phyloP scores from a whole-genome alignment of 2,797 vertebrate species.

The Nothura maculosa region DNA sequence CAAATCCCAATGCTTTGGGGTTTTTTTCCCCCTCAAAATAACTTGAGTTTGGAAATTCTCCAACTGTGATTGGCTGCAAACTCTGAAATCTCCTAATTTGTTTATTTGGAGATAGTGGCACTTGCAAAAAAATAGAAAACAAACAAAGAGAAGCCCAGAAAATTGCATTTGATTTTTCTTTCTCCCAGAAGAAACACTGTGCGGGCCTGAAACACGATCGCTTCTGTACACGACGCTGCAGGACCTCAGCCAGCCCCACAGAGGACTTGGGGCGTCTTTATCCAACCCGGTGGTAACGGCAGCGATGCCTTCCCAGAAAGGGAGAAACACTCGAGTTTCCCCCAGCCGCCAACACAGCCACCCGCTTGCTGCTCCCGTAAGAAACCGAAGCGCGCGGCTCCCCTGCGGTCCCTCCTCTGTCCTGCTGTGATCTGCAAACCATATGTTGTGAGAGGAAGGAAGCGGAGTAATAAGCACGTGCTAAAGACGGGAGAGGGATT shows the following conservation, averaged over 20 bases:
- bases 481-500: not conserved
- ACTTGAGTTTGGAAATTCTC: not conserved
- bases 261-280: rapidly evolving
- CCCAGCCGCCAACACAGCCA: not conserved
- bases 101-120: not conserved
- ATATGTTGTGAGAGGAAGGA: not conserved
- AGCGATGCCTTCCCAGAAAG: not conserved
- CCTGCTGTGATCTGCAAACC: not conserved
- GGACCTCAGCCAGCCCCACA: not conserved
- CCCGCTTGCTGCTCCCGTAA: not conserved
- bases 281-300: not conserved
- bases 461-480: not conserved
- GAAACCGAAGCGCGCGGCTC: not conserved
- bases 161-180: not conserved
- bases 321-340: not conserved
- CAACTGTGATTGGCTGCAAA: not conserved
- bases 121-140: not conserved
- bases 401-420: not conserved
- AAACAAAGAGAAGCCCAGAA: not conserved
- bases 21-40: not conserved
- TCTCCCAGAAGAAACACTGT: not conserved
- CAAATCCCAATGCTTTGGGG: not conserved
- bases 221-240: not conserved
- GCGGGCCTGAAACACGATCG: not conserved
- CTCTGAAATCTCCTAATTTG: not conserved